Base-by-base conservation (phyloP, 1,140 invertebrate species). In the Drosophila lini region DNA sequence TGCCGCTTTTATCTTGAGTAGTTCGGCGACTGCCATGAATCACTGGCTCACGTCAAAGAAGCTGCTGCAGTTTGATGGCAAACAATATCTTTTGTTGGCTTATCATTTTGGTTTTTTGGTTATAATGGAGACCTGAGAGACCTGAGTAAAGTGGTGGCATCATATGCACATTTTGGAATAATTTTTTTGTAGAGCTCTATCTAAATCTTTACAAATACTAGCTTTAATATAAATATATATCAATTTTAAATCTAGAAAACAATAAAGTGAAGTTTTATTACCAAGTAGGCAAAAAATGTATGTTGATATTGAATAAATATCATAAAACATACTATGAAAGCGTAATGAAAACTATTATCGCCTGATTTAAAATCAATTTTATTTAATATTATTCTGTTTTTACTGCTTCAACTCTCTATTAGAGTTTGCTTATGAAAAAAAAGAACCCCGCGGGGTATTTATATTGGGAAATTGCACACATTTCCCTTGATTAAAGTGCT, bases 1-100 rank as follows among this genome's bases (percentile, higher is more conserved):
- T 45, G 65, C 53, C 55, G 41, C 57, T 64, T 61, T 64, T 36
- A 82, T 41, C 57, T 64, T 44, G 42, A 47, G 52, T 61, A 38
- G 48, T 59, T 48, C n/a, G 45, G 40, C 34, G 42, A 60, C 34
- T 28, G 36, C 4, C 52, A 32, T 59, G 44, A 73, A 50, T 73
- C 52, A 71, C 36, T 41, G 25, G 6, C 38, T 32, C 16, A 16
- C 34, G 15, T 19, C 38, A 47, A 47, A 47, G 44, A 41, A 45
- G 36, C 19, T 41, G 22, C 45, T 67, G 44, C 36, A 67, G 36
- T 52, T 68, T 16, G 32, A 67, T 50, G 42, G 19, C 13, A 65
- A 62, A 36, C 56, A 34, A 65, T 31, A 45, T 36, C 6, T 22
- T 60, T 32, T 57, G 34, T 41, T 63, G 52, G 22, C 6, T 22